These are phyloP conservation scores for Ophioninae sp. DNA, from an alignment of 2,888 invertebrate genomes.

Conservation along the genomic window DNA sequence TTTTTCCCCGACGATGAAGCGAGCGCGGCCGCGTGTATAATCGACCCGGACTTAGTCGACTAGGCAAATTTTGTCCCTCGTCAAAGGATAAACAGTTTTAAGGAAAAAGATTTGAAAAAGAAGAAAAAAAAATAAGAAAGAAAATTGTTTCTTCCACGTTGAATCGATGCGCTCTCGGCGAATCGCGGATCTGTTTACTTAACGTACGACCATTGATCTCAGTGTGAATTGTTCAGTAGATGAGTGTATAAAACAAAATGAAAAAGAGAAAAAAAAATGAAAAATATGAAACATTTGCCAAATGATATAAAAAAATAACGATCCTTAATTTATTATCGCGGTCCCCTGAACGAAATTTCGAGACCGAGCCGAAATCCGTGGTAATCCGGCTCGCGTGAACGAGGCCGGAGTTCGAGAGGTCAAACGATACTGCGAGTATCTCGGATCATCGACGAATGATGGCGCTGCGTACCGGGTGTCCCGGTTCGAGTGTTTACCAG, in stretches of 20 bases:
- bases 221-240: slow-evolving; percentile 33
- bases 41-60: slow-evolving; percentile 32
- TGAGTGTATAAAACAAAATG: neutral
- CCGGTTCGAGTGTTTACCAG: neutral
- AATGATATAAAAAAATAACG: neutral
- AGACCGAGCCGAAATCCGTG: neutral
- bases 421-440: neutral
- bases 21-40: slow-evolving; percentile 23
- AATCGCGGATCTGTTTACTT: slow-evolving; percentile 54
- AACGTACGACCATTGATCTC: slow-evolving; percentile 54
- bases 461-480: neutral
- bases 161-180: slow-evolving; percentile 13
- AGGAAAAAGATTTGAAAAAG: neutral
- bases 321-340: neutral
- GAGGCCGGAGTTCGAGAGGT: neutral
- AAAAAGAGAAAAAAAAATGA: slow-evolving; percentile 16
- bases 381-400: neutral
- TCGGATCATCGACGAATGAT: neutral
- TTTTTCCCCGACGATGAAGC: slow-evolving; percentile 20
- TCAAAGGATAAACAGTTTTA: neutral
- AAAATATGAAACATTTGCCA: slow-evolving; percentile 1
- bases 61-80: slow-evolving; percentile 31
- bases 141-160: slow-evolving; percentile 21
- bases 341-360: neutral
- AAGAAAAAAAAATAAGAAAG: slow-evolving; percentile 14